Conservation (phyloP, 2,888 invertebrate species). For the Poecilobothrus nobilitatus region DNA sequence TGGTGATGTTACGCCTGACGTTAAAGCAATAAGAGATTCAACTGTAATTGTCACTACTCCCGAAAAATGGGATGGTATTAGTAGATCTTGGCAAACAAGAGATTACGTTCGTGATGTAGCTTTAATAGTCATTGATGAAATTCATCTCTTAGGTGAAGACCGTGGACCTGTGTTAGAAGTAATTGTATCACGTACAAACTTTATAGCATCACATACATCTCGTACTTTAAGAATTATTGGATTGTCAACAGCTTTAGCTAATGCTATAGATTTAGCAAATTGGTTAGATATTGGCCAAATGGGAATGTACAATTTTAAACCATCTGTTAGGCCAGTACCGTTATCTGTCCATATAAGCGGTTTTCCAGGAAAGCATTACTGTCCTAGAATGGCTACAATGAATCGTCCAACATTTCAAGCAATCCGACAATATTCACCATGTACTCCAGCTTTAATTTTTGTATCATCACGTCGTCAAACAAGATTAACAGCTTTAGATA, state of each 20-base stretch:
- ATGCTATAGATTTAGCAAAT: conserved; percentile 91
- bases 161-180: conserved; percentile 89
- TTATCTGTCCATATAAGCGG: conserved; percentile 85
- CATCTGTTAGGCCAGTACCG: conserved; percentile 95
- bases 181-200: conserved; percentile 94
- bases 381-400: conserved; percentile 99
- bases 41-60: conserved; percentile 97
- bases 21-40: conserved; percentile 69
- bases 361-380: conserved; percentile 96
- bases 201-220: conserved; percentile 83
- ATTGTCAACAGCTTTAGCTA: conserved; percentile 93
- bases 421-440: conserved; percentile 83
- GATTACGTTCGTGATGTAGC: conserved; percentile 87
- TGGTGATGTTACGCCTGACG: conserved; percentile 81
- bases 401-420: conserved; percentile 97
- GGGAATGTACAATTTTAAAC: conserved; percentile 95
- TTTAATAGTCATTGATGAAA: conserved; percentile 94
- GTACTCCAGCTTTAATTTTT: conserved; percentile 85
- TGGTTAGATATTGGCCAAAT: conserved; percentile 87
- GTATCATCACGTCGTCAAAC: conserved; percentile 97
- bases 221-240: conserved; percentile 82
- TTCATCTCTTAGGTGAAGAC: conserved; percentile 89
- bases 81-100: conserved; percentile 95
- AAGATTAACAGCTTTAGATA: conserved; percentile 87
- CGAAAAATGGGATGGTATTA: conserved; percentile 99